Conservation (phyloP, 2,797 vertebrate genomes). For the Semaprochilodus insignis region DNA sequence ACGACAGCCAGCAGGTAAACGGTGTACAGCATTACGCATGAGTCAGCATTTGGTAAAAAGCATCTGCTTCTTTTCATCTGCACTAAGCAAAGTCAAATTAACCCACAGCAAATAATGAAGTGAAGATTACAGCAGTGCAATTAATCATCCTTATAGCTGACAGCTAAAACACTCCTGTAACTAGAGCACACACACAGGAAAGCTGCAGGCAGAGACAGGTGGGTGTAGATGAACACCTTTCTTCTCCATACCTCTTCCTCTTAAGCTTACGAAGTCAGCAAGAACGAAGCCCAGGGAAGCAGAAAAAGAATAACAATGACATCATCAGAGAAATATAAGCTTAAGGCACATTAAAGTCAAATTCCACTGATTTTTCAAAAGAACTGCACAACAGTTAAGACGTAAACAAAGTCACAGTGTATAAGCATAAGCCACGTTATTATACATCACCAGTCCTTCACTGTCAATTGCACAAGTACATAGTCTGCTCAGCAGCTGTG, state of each 20-base stretch:
- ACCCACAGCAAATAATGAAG: slow-evolving; percentile 16
- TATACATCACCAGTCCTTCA: no score
- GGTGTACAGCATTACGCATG: background rate
- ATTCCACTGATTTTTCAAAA: no score
- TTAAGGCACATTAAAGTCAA: background rate
- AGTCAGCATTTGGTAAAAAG: slow-evolving; percentile 31
- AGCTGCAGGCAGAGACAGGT: background rate
- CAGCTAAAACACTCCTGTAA: background rate
- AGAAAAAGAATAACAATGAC: background rate
- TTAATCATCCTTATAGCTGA: slow-evolving; percentile 23
- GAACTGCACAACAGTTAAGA: no score
- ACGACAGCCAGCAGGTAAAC: background rate
- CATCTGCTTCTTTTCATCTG: slow-evolving; percentile 27
- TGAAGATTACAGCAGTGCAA: slow-evolving; percentile 20
- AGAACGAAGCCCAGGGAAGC: background rate
- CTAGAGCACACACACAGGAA: background rate
- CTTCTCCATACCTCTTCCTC: background rate
- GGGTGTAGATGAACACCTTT: background rate
- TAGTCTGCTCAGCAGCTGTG: no score
- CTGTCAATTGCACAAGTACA: no score
- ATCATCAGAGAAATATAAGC: background rate
- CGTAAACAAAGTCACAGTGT: no score
- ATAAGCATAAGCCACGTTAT: no score
- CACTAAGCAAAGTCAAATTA: slow-evolving; percentile 12
- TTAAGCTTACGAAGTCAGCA: background rate